Evolutionary conservation across 2,797 vertebrate species (phyloP), one percentile per base, ranked within the genome.

Genomic region (Capromys pilorides): DNA sequence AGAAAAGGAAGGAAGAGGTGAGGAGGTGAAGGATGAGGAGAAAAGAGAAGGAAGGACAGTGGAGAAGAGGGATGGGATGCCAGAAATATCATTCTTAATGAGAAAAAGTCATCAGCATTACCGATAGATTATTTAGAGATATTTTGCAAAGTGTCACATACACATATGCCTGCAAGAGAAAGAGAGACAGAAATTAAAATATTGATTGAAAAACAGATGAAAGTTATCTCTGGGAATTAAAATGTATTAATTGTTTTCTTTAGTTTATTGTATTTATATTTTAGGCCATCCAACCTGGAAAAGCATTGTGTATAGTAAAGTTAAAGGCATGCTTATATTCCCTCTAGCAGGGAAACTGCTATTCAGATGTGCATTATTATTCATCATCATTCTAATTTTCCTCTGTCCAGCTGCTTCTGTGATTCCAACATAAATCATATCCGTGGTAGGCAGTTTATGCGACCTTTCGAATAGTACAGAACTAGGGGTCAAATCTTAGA

Each of bases 401-500:
- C 49, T 67, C 85, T 94, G 41, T 81, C 90, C 95, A 96, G 54
- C 86, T 94, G 88, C 86, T 93, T 90, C 79, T 83, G 8, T 92
- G 80, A 96, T 86, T 96, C 96, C 80, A 92, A 95, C 80, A 96
- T 94, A 92, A 96, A 94, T 97, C 95, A 64, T 78, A 90, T 57
- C 83, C 91, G 75, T 91, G 49, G 90, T 83, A 95, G 77, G 91
- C 66, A 84, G 84, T 39, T 95, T 85, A 77, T 45, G 75, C 49
- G 78, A 61, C 49, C 88, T 84, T 95, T 57, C 11, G 19, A 96
- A 86, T 94, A 94, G 93, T 62, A 88, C 6, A 96, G 82, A 95
- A 88, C 22, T 87, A 5, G 33, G 11, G 9, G 12, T 86, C 88
- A 91, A 90, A 88, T 71, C 66, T 87, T 94, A 93, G 73, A 67